Conservation (phyloP, 1,140 invertebrate species). For the Muscidifurax raptorellus region DNA sequence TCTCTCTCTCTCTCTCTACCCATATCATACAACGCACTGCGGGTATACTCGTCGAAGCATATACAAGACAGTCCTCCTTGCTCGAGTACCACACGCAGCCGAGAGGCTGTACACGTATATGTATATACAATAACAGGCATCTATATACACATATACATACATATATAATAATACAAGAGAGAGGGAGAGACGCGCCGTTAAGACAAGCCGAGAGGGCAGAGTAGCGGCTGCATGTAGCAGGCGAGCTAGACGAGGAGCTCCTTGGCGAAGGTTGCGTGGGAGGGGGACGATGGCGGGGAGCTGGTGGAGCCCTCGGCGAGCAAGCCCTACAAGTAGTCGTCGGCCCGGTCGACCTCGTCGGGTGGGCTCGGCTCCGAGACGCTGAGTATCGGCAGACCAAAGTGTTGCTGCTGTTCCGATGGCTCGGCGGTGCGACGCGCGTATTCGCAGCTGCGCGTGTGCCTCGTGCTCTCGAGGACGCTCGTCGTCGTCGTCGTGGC, state of each 20-base stretch:
- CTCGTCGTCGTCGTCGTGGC: constrained; percentile 4
- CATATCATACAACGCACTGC: no score
- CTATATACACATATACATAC: no score
- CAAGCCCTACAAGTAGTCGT: constrained; percentile 74
- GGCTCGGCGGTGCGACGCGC: constrained; percentile 71
- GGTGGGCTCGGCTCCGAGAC: constrained; percentile 87
- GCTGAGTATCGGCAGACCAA: constrained; percentile 84
- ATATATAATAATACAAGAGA: neutral
- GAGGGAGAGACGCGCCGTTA: neutral
- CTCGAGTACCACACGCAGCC: no score
- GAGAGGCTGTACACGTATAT: no score
- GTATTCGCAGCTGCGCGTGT: constrained; percentile 69
- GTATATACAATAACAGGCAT: no score
- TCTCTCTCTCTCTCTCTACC: no score
- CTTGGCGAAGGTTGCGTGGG: neutral
- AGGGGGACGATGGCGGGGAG: neutral
- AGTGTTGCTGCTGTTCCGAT: constrained; percentile 75
- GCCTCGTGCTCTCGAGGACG: constrained; percentile 53
- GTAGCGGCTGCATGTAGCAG: constrained; percentile 29
- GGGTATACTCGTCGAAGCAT: no score
- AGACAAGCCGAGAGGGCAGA: neutral
- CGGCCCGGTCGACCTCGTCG: constrained; percentile 78
- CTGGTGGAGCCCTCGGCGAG: constrained; percentile 66
- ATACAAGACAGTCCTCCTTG: no score
- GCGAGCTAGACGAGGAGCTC: constrained; percentile 70